Percentiles rank a stretch among this genome's conserved stretches.
Conservation (phyloP, 1,140 invertebrate genomes). For the Drosophila navojoa region DNA sequence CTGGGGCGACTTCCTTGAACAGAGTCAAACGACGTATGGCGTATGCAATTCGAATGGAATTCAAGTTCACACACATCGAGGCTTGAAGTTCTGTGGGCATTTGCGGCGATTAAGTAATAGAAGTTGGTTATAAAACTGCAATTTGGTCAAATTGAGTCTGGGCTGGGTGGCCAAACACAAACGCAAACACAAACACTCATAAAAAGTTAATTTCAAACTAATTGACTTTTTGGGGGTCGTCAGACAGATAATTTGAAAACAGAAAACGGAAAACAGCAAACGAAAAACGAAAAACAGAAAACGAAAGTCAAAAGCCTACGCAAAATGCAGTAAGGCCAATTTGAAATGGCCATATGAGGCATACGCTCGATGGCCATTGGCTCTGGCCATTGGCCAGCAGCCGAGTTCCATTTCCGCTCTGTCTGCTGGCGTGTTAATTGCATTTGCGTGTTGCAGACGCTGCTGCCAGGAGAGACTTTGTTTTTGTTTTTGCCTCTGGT, state of each 20-base stretch:
- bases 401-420: conserved; percentile 69
- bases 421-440: conserved; percentile 80
- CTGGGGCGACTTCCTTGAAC: no score
- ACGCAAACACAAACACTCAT: conserved; percentile 15
- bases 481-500: conserved; percentile 9
- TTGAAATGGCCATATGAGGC: conserved; percentile 24
- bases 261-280: conserved; percentile 19
- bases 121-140: not conserved
- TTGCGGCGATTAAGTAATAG: conserved; percentile 17
- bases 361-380: conserved; percentile 1
- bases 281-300: conserved; percentile 17
- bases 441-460: conserved; percentile 77
- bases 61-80: no score
- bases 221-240: conserved; percentile 65
- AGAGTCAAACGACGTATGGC: no score
- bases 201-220: conserved; percentile 77
- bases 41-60: no score
- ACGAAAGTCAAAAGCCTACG: conserved; percentile 16
- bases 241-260: conserved; percentile 64
- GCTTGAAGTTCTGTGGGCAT: no score
- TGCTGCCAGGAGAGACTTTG: conserved; percentile 15
- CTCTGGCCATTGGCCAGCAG: conserved; percentile 34
- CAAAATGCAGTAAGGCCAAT: conserved; percentile 36
- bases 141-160: not conserved
- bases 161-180: not conserved